Base-by-base conservation (phyloP, 2,888 invertebrate genomes). In the Tyria jacobaeae region DNA sequence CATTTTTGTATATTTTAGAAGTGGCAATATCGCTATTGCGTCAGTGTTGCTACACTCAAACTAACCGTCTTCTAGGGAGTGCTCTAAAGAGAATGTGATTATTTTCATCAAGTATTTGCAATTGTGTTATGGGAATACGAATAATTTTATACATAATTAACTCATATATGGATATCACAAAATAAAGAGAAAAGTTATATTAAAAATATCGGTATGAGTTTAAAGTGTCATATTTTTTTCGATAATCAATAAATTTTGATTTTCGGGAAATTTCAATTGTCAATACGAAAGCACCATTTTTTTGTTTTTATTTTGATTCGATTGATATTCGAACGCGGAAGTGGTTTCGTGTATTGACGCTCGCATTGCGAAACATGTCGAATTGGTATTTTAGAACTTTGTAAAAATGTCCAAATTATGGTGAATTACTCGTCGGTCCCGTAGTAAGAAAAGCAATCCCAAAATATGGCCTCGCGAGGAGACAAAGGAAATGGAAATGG, bases 401-500 rank as follows among this genome's bases (percentile, higher is more conserved):
- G 75, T 80, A 86, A 85, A 86, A 86, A 87, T 86, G 83, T 85
- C 86, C 78, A 92, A 93, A 93, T 92, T 93, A 90, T 91, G 90
- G 90, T 93, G 85, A 89, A 84, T 73, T 73, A 78, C 75, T 82
- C 74, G 77, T 84, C 82, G 78, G 75, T 76, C 77, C 83, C 84
- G 72, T 80, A 83, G 77, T 78, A 84, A 85, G 79, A 81, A 79
- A 82, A 85, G 80, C 73, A 81, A 84, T 79, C 76, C 77, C 72
- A 62, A 82, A 89, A 80, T 83, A 95, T 95, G 95, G 94, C 95
- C 84, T 90, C 95, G 76, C 92, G 95, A 85, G 93, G 93, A 86
- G 95, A 94, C 88, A 95, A 95, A 92, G 88, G 92, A 79, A 94
- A 94, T 87, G 92, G 89, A 82, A 95, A 95, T 92, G 95, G 95